A percentile compares a stretch with the other conserved stretches of the same genome.
phyloP scores from a whole-genome alignment of 2,888 invertebrate species.

The Diaphora mendica region DNA sequence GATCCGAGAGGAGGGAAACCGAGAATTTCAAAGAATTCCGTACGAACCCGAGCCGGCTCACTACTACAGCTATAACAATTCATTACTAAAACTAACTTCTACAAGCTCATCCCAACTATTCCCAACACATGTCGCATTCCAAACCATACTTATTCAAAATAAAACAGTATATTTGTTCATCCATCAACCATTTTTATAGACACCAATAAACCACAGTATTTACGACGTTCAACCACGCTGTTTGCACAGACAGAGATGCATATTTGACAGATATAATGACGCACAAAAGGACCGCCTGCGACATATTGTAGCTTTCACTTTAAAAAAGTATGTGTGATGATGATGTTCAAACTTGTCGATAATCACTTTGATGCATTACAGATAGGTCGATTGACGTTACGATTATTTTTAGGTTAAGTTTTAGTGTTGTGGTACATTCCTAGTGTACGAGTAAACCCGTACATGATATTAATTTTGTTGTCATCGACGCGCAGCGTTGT shows the following conservation, averaged over 20 bases:
- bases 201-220: constrained; percentile 68
- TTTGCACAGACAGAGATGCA: constrained; percentile 62
- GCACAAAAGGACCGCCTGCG: constrained; percentile 65
- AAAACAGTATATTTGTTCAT: constrained; percentile 54
- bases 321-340: constrained; percentile 28
- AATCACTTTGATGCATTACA: neutral
- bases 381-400: neutral
- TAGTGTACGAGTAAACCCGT: neutral
- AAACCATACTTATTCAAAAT: constrained; percentile 35
- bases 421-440: neutral
- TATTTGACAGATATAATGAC: constrained; percentile 63
- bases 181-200: constrained; percentile 64
- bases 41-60: no score
- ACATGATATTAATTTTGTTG: no score
- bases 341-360: constrained; percentile 2
- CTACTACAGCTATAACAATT: no score
- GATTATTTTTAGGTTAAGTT: neutral
- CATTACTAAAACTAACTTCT: neutral
- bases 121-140: constrained; percentile 20
- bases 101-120: neutral
- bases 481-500: no score
- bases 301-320: constrained; percentile 58
- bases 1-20: no score
- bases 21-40: no score
- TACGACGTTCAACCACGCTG: constrained; percentile 60